Conservation (phyloP, 2,888 invertebrate species). For the Drosophila mettleri region DNA sequence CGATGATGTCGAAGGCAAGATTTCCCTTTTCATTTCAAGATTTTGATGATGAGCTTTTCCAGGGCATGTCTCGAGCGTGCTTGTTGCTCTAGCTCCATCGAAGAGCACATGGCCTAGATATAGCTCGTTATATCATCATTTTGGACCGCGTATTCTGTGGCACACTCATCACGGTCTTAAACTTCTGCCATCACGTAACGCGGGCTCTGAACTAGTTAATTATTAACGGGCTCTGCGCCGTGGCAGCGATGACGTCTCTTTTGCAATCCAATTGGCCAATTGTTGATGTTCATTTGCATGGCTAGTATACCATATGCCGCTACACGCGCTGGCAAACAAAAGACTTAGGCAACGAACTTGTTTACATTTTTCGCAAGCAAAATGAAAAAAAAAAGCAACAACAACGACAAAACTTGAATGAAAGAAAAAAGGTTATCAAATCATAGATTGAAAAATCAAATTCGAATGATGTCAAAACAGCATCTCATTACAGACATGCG, state of each 20-base stretch:
- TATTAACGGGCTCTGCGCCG: slow-evolving; percentile 21
- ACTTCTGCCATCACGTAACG: slow-evolving; percentile 2
- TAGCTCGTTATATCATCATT: background rate
- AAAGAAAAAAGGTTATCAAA: slow-evolving; percentile 64
- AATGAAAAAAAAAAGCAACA: too few relatives aligned
- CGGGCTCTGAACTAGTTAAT: slow-evolving; percentile 16
- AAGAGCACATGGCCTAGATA: slow-evolving; percentile 2
- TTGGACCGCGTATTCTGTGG: slow-evolving; percentile 2
- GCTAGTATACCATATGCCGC: slow-evolving; percentile 6
- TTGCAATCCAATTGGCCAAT: slow-evolving; percentile 65
- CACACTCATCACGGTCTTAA: background rate
- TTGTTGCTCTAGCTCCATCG: background rate
- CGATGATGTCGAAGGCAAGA: background rate
- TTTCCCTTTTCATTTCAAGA: background rate
- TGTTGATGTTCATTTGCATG: slow-evolving; percentile 47
- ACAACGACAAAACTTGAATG: slow-evolving; percentile 21
- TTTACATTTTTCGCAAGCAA: slow-evolving; percentile 75
- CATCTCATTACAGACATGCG: slow-evolving; percentile 63
- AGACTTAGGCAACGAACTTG: slow-evolving; percentile 79
- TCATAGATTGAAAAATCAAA: slow-evolving; percentile 50
- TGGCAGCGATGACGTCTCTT: slow-evolving; percentile 62
- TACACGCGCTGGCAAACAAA: slow-evolving; percentile 63
- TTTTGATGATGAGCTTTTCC: background rate
- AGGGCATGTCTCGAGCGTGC: background rate
- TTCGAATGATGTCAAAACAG: slow-evolving; percentile 67